These are phyloP conservation scores for Puntigrus tetrazona DNA, from an alignment of 2,113 vertebrate genomes.

Conservation along the genomic window DNA sequence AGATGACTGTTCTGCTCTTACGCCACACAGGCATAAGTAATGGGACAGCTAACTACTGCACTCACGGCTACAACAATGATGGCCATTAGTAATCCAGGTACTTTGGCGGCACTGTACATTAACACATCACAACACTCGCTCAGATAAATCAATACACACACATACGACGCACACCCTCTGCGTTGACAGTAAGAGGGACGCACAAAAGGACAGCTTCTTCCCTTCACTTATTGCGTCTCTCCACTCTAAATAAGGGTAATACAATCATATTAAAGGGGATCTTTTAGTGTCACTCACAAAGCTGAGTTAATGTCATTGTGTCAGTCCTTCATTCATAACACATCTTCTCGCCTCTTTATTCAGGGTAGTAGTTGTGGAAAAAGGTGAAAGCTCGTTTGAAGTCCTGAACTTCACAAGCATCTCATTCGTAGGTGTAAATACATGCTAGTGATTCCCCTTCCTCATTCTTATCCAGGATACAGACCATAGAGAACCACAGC, in stretches of 20 bases:
- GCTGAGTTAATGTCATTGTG: background rate
- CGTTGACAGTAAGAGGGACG: constrained; percentile 24
- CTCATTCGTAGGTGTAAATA: background rate
- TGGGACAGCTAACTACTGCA: constrained; percentile 36
- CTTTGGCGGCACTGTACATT: constrained; percentile 53
- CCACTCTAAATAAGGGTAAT: background rate
- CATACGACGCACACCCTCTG: constrained; percentile 24
- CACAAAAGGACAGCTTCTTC: background rate
- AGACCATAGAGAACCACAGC: constrained; percentile 32
- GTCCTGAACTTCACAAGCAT: background rate
- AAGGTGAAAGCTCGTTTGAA: background rate
- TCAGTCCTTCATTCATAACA: constrained; percentile 4
- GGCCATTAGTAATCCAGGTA: constrained; percentile 37
- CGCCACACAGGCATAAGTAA: constrained; percentile 27
- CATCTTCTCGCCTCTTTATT: background rate
- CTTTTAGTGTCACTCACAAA: constrained; percentile 7
- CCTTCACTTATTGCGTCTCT: background rate
- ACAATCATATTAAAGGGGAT: constrained; percentile 32
- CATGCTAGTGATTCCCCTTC: background rate
- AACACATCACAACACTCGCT: constrained; percentile 47
- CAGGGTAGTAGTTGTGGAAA: background rate
- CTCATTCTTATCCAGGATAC: constrained; percentile 27
- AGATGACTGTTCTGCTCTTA: constrained; percentile 1
- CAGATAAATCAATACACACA: constrained; percentile 36
- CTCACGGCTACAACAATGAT: constrained; percentile 33